Evolutionary conservation across 2,888 invertebrate genomes (phyloP), one percentile per base, ranked within the genome.

Genomic region (Morpho helenor): DNA sequence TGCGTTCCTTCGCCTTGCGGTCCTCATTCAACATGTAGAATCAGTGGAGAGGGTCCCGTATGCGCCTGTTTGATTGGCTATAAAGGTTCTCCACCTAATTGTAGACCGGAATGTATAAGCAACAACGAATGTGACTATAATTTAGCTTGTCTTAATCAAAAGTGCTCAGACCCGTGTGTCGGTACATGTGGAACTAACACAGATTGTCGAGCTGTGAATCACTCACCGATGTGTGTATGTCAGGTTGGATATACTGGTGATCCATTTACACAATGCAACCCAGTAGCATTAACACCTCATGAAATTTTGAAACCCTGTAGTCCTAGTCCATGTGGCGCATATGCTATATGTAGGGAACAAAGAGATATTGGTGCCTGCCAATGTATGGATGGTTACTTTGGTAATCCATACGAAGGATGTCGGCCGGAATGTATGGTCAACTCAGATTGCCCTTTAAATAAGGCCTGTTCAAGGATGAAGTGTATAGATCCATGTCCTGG

Each of bases 1-100:
- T 94, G 94, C 75, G 91, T 92, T 64, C 95, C 96, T 52, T 94
- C 95, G 44, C 96, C 96, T 2, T 96, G 96, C 75, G 96, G 96
- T 39, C 93, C 95, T 0, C 93, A 95, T 75, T 92, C 96, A 0
- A 91, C 94, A 68, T 96, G 96, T 72, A 93, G 92, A 79, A 87
- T 93, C 54, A 87, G 91, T 44, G 93, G 93, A 31, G 93, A 94
- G 61, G 92, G 92, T 51, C 95, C 95, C 2, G 92, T 95, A 2
- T 96, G 96, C 73, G 94, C 94, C 3, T 96, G 96, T 76, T 80
- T 94, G 60, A 93, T 93, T 8, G 93, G 92, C 61, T 95, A 93
- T 69, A 85, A 89, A 52, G 95, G 95, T 22, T 91, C 92, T 57
- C 94, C 95, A 52, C 94, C 94, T 59, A 92, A 92, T 70, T 95